Evolutionary conservation across 2,888 invertebrate genomes (phyloP).

Genomic region (Colostygia pectinataria): DNA sequence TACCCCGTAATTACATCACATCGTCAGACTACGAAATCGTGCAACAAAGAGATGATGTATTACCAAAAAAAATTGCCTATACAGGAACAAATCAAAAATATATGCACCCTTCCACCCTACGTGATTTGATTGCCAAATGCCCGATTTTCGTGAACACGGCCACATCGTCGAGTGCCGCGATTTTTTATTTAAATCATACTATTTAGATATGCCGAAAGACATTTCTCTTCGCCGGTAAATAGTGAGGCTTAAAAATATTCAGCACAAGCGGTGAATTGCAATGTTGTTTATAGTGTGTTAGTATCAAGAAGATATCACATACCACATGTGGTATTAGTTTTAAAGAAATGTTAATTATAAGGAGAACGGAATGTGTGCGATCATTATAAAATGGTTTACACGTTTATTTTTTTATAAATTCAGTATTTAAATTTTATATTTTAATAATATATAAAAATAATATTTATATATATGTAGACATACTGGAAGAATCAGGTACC

Average conservation of each 20-base stretch:
- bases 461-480: no score
- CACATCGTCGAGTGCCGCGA: constrained; percentile 75
- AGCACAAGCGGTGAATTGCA: constrained; percentile 44
- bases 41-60: constrained; percentile 58
- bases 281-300: constrained; percentile 22
- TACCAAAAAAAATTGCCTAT: constrained; percentile 71
- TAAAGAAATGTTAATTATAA: no score
- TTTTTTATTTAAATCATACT: constrained; percentile 81
- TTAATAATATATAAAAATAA: no score
- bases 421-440: no score
- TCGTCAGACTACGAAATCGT: constrained; percentile 27
- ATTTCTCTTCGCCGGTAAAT: constrained; percentile 65
- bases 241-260: constrained; percentile 54
- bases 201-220: constrained; percentile 75
- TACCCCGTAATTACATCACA: constrained; percentile 34
- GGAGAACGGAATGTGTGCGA: no score
- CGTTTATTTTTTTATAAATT: no score
- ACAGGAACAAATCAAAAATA: constrained; percentile 81
- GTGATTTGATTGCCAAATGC: constrained; percentile 70
- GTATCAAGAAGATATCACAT: no score
- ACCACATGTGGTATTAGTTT: no score
- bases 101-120: constrained; percentile 79
- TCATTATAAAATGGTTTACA: no score
- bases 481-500: no score
- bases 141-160: constrained; percentile 71